Evolutionary conservation across 1,140 invertebrate genomes (phyloP).

Genomic region (Periplaneta americana): DNA sequence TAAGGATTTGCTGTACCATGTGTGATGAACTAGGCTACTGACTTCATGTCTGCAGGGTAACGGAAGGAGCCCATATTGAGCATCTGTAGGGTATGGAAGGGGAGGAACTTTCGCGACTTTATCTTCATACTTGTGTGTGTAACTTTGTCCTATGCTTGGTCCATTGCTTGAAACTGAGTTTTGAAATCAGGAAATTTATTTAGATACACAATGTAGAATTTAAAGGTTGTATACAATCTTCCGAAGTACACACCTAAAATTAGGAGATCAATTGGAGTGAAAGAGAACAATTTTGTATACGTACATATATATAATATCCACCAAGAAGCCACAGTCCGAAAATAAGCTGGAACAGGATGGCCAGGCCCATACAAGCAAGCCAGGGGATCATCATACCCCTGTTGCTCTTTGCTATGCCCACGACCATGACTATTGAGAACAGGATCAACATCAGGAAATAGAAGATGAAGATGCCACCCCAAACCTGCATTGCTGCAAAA

Average conservation of each 20-base stretch:
- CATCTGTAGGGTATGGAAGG: not conserved
- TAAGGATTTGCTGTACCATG: not conserved
- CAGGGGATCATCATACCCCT: constrained; percentile 77
- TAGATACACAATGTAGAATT: not conserved
- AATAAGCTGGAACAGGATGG: constrained; percentile 66
- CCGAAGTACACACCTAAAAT: not conserved
- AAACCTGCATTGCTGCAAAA: constrained; percentile 65
- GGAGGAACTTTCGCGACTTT: not conserved
- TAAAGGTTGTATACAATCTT: not conserved
- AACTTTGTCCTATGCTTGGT: not conserved
- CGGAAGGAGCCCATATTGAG: not conserved
- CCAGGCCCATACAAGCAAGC: constrained; percentile 62
- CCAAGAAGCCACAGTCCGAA: constrained; percentile 79
- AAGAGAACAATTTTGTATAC: constrained; percentile 28
- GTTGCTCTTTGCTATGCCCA: constrained; percentile 55
- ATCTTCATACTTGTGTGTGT: not conserved
- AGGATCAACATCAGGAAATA: constrained; percentile 64
- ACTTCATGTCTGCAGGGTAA: not conserved
- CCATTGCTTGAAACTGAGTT: not conserved
- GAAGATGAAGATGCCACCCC: constrained; percentile 64
- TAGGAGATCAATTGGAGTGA: not conserved
- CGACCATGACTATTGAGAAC: constrained; percentile 55
- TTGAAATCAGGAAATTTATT: not conserved
- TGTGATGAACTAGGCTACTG: not conserved
- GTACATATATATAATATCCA: constrained; percentile 87